Conservation (phyloP, 2,113 vertebrate species). For the Chloroceryle aenea region DNA sequence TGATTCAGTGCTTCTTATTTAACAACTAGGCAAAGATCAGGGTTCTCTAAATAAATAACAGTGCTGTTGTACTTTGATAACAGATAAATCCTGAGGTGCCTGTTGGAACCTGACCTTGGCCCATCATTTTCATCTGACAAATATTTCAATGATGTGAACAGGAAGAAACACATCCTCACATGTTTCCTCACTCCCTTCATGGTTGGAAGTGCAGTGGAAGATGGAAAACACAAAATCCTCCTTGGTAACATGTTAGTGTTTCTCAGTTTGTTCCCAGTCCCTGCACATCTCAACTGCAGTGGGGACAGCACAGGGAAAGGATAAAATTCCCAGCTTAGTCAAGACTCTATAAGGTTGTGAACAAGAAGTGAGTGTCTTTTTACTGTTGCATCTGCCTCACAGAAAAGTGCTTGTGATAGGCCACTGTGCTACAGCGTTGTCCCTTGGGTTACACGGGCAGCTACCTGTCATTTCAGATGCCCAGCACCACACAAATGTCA, state of each 20-base stretch:
- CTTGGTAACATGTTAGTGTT: background rate
- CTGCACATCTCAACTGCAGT: background rate
- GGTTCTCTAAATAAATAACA: background rate
- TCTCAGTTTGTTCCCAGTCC: fast-evolving
- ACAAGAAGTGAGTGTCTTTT: background rate
- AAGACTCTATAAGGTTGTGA: background rate
- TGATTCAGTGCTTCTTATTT: background rate
- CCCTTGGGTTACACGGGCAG: background rate
- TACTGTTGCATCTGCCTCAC: background rate
- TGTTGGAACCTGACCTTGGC: background rate
- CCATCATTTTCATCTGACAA: background rate
- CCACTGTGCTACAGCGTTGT: background rate
- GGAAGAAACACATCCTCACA: background rate
- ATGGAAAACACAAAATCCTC: background rate
- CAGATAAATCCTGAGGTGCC: background rate
- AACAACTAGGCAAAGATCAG: background rate
- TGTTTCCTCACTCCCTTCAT: background rate
- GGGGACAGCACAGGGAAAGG: background rate
- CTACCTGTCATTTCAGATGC: background rate
- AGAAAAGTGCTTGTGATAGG: background rate
- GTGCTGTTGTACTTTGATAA: background rate
- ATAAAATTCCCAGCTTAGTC: background rate
- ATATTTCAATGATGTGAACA: background rate
- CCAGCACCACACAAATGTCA: background rate
- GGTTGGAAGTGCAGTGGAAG: background rate